Evolutionary conservation across 2,113 vertebrate genomes (phyloP), one percentile per base, ranked within the genome.

Genomic region (Cebidichthys violaceus): DNA sequence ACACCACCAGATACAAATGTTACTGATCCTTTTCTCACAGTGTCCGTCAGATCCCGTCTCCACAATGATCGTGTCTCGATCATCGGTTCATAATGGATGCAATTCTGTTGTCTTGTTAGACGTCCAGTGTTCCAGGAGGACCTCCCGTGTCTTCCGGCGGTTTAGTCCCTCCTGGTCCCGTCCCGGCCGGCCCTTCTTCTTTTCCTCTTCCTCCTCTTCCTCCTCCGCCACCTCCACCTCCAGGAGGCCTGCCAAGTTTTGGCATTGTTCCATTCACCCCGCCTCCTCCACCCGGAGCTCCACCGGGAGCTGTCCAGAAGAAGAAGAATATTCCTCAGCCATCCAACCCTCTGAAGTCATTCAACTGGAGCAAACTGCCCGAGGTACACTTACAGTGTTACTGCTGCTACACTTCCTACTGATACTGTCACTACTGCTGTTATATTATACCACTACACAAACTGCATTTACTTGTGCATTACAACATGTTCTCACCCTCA

Each of bases 311-410:
- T 1, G 55, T 89, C 4, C 97, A 95, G 86, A 97, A 94, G 95
- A 98, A 94, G 95, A 99, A 98, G 86, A 98, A 96, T 79, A 96
- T 98, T 85, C 98, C 98, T 27, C 97, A 96, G 82, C 97, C 98
- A 0, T 92, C 95, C 0, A 97, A 98, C 0, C 96, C 98, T 7
- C 96, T 99, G 77, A 99, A 99, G 88, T 99, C 97, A 29, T 99
- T 99, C 94, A 99, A 99, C 94, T 99, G 98, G 98, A 95, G 93
- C 82, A 99, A 99, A 91, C 93, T 99, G 39, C 94, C 97, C 11
- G 97, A 99, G 97, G 98, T 99, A 89, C 47, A 5, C 3, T 29
- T 9, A 1, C 2, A 27, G 24, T 31, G 6, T 8, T 9, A 13
- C 54, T 50, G 20, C 33, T 24, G 17, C 66, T 45, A 14, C 55